Conservation (phyloP, 2,888 invertebrate species). For the Pyrochroa serraticornis region DNA sequence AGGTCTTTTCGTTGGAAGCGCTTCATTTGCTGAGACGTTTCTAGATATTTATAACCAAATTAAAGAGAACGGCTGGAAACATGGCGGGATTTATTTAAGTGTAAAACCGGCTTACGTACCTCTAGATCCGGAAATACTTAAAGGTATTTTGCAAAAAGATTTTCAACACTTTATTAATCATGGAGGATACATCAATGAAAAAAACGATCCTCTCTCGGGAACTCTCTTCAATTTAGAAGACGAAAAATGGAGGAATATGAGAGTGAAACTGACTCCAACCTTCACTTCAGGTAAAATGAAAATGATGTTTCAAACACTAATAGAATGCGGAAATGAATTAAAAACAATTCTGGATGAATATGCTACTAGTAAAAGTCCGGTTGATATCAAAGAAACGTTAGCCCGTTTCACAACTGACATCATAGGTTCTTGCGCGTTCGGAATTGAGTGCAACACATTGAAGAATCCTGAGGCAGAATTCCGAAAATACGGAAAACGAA, state of each 20-base stretch:
- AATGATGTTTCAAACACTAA: constrained; percentile 34
- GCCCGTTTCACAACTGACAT: constrained; percentile 65
- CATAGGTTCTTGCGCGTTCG: constrained; percentile 64
- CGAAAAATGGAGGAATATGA: constrained; percentile 30
- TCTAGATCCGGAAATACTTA: constrained; percentile 63
- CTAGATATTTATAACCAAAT: constrained; percentile 1
- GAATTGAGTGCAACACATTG: constrained; percentile 63
- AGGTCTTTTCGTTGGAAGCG: not conserved
- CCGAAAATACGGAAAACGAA: constrained; percentile 38
- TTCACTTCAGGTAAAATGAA: constrained; percentile 38
- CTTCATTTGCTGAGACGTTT: constrained; percentile 3
- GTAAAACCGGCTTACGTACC: constrained; percentile 3
- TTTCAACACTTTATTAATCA: constrained; percentile 48
- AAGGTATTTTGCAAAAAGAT: constrained; percentile 38
- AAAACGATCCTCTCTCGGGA: constrained; percentile 47
- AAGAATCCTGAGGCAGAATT: constrained; percentile 61
- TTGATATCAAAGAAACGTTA: constrained; percentile 56
- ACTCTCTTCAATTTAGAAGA: constrained; percentile 29
- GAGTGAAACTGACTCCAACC: constrained; percentile 33
- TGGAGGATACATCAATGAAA: constrained; percentile 58
- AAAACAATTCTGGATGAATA: constrained; percentile 36
- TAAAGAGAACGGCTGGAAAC: constrained; percentile 2
- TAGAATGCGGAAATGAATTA: constrained; percentile 35
- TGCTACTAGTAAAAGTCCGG: constrained; percentile 24
- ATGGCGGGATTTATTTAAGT: constrained; percentile 9